These are phyloP conservation scores for Ypsolopha scabrella DNA, from an alignment of 2,888 invertebrate species.

Conservation along the genomic window DNA sequence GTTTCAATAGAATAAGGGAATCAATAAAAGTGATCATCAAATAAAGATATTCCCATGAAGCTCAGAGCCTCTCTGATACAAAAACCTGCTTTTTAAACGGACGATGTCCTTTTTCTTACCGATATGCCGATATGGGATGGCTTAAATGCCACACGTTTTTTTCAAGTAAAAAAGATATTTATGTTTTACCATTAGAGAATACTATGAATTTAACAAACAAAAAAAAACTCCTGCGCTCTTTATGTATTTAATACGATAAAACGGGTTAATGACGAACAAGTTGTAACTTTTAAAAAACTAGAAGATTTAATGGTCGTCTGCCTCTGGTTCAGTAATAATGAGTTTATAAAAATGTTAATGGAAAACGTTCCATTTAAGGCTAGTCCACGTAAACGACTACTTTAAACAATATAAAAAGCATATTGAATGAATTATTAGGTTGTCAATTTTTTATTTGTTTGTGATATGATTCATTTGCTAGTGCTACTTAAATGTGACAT, in stretches of 20 bases:
- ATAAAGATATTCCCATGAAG: no score
- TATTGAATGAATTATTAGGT: no score
- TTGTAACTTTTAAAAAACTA: conserved; percentile 19
- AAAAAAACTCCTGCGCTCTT: conserved; percentile 18
- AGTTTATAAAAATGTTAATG: conserved; percentile 29
- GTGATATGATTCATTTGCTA: no score
- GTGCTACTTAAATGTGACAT: no score
- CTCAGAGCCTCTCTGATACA: no score
- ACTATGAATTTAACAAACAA: conserved; percentile 20
- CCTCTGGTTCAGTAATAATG: conserved; percentile 24
- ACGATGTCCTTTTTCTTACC: no score
- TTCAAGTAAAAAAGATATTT: conserved; percentile 27
- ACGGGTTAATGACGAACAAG: conserved; percentile 8
- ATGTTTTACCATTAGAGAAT: conserved; percentile 32
- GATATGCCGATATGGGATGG: no score
- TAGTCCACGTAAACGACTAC: conserved; percentile 30
- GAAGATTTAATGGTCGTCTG: conserved; percentile 28
- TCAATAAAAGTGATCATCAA: no score
- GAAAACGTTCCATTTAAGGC: conserved; percentile 22
- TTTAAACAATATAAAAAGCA: conserved; percentile 12
- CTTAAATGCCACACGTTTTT: no score
- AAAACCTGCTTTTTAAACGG: no score
- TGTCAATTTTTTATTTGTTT: no score
- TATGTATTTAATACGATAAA: conserved; percentile 30
- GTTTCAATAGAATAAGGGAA: no score